A percentile compares a stretch with the other conserved stretches of the same genome.
phyloP scores from a whole-genome alignment of 2,797 vertebrate genomes.

The Anolis apletophallus region DNA sequence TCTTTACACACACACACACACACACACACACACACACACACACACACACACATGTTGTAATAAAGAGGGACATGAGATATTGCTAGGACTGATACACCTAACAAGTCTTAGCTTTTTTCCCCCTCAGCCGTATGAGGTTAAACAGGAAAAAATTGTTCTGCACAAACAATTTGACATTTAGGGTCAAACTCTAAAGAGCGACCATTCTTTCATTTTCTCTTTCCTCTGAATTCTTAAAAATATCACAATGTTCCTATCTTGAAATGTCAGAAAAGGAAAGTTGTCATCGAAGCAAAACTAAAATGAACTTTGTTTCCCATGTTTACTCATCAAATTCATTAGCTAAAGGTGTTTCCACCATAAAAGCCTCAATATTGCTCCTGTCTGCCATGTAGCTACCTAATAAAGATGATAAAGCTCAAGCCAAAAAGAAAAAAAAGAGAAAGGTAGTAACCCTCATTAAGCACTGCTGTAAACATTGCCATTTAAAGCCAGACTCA shows the following conservation, averaged over 20 bases:
- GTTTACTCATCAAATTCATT: too few species aligned
- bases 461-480: too few species aligned
- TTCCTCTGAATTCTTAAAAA: neutral
- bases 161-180: neutral
- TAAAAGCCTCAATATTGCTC: too few species aligned
- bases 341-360: too few species aligned
- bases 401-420: too few species aligned
- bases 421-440: too few species aligned
- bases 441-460: too few species aligned
- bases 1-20: neutral
- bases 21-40: slow-evolving; percentile 2
- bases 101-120: neutral
- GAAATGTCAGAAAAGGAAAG: neutral
- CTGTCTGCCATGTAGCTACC: too few species aligned
- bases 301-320: too few species aligned
- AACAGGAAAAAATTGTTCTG: neutral
- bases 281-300: neutral
- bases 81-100: neutral
- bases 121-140: neutral
- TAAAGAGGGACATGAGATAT: neutral
- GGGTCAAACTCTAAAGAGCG: neutral
- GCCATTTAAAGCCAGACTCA: too few species aligned
- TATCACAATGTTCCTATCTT: neutral
- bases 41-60: neutral
- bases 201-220: neutral